Evolutionary conservation across 2,113 vertebrate genomes (phyloP).

Genomic region (Ovis canadensis): DNA sequence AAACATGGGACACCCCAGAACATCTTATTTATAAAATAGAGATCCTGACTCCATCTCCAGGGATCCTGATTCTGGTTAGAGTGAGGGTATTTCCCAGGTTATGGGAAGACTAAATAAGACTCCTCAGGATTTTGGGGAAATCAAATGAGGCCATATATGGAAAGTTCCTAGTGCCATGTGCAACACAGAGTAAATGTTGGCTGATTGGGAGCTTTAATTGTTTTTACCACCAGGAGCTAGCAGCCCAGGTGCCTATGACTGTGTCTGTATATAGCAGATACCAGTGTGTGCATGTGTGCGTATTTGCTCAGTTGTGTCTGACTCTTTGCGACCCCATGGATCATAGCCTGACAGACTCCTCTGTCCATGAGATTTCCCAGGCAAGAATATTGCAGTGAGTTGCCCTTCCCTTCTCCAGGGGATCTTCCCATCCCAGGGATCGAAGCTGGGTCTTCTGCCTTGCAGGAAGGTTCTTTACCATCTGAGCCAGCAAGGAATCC

Average conservation of each 20-base stretch:
- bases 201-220: background rate
- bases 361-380: background rate
- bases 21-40: background rate
- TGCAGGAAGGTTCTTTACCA: background rate
- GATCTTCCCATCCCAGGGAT: background rate
- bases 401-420: background rate
- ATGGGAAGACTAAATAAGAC: background rate
- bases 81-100: background rate
- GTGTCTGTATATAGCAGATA: background rate
- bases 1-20: background rate
- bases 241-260: background rate
- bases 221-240: background rate
- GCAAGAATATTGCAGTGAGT: background rate
- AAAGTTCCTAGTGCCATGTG: background rate
- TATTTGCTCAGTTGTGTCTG: background rate
- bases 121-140: background rate
- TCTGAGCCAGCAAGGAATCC: background rate
- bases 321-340: background rate
- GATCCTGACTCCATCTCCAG: too few species aligned
- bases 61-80: background rate
- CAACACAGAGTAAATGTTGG: accelerated
- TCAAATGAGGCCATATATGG: accelerated
- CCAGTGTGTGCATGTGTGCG: background rate
- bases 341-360: background rate
- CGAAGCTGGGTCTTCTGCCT: background rate